phyloP scores from a whole-genome alignment of 1,140 invertebrate genomes.

The Dryas iulia region DNA sequence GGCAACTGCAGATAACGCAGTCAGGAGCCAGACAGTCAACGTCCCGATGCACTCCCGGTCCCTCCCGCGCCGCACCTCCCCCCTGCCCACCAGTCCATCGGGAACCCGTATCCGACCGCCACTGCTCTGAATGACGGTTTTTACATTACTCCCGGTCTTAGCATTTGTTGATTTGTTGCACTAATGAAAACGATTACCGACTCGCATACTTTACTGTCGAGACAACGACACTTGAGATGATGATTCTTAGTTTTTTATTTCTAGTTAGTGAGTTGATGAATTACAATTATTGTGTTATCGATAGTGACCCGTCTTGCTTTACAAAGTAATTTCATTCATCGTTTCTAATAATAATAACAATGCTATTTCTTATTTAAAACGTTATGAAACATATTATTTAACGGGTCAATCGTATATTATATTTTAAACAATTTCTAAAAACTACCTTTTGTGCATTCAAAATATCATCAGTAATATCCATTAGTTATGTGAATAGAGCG shows the following conservation, averaged over 20 bases:
- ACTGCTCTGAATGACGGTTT: constrained; percentile 55
- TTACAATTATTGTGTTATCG: constrained; percentile 13
- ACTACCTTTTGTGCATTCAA: no score
- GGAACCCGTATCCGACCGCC: constrained; percentile 72
- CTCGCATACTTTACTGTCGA: constrained; percentile 40
- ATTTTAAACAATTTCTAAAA: no score
- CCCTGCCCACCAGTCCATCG: constrained; percentile 45
- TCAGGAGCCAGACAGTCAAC: constrained; percentile 74
- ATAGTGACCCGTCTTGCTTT: neutral
- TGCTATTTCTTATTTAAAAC: neutral
- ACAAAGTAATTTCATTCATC: neutral
- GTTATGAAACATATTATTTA: no score
- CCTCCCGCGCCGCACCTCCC: constrained; percentile 33
- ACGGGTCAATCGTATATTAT: no score
- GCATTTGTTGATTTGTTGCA: constrained; percentile 61
- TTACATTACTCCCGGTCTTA: constrained; percentile 57
- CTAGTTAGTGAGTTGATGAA: constrained; percentile 17
- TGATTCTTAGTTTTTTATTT: constrained; percentile 16
- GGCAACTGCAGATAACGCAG: constrained; percentile 78
- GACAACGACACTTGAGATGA: constrained; percentile 25
- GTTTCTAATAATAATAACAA: neutral
- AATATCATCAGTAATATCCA: neutral
- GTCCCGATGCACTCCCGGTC: constrained; percentile 70
- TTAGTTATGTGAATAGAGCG: neutral
- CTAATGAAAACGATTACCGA: constrained; percentile 69